Percentiles rank a stretch among this genome's conserved stretches.
Evolutionary conservation across 1,140 invertebrate species (phyloP).

Genomic region (Laodelphax striatellus): DNA sequence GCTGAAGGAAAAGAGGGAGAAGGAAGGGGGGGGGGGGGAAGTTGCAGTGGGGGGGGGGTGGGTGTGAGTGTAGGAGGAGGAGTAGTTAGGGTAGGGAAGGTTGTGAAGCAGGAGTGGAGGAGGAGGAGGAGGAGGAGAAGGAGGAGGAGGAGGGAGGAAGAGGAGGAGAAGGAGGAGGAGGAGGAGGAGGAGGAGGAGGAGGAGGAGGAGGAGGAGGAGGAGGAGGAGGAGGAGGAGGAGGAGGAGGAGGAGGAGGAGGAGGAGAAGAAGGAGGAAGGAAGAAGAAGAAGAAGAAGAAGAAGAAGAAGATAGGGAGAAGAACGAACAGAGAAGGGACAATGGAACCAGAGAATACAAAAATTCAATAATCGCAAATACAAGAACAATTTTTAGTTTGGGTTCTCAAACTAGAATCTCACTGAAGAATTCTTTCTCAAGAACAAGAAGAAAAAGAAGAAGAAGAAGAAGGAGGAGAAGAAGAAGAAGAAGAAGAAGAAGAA

Average conservation of each 20-base stretch:
- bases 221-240: background rate
- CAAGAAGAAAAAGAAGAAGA: background rate
- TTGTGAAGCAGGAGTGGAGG: too few species aligned
- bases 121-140: background rate
- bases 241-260: background rate
- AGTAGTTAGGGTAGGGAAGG: background rate
- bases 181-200: too few species aligned
- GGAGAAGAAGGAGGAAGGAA: background rate
- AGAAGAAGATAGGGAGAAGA: too few species aligned
- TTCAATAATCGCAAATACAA: background rate
- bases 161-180: too few species aligned
- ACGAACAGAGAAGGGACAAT: background rate
- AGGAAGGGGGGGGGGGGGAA: background rate
- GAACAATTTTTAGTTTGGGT: too few species aligned
- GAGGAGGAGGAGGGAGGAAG: too few species aligned
- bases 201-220: background rate
- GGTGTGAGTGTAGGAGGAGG: background rate
- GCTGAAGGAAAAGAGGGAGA: background rate
- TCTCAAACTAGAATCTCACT: too few species aligned
- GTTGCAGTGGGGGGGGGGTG: background rate
- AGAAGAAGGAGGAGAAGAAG: too few species aligned
- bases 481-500: too few species aligned
- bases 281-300: background rate
- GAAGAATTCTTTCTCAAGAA: too few species aligned
- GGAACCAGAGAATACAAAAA: too few species aligned